Conservation (phyloP, 2,888 invertebrate species). For the Allygus modestus region DNA sequence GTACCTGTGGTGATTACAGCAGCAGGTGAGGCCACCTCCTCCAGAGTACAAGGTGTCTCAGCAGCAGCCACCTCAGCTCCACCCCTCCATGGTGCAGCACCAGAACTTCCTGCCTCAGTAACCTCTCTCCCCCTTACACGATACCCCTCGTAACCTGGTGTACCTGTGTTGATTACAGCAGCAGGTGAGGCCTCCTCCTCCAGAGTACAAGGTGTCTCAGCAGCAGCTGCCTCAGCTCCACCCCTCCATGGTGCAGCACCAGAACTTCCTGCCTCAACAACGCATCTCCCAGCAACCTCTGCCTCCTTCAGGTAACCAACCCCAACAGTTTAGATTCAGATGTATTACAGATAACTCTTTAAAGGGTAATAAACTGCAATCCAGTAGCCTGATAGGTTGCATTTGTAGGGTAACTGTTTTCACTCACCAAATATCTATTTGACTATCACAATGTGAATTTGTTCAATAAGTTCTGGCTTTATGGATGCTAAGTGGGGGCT, state of each 20-base stretch:
- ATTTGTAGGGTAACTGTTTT: too few species aligned
- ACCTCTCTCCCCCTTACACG: conserved; percentile 81
- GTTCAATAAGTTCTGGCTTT: too few species aligned
- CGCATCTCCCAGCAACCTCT: conserved; percentile 84
- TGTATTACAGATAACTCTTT: too few species aligned
- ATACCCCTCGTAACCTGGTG: too few species aligned
- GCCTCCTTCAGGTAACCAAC: conserved; percentile 80
- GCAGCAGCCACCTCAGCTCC: neutral
- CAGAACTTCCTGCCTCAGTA: conserved; percentile 74
- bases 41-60: conserved; percentile 17
- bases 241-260: conserved; percentile 73
- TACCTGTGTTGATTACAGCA: too few species aligned
- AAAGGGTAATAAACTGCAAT: too few species aligned
- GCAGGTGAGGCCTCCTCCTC: too few species aligned
- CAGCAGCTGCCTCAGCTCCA: neutral
- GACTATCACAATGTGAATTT: too few species aligned
- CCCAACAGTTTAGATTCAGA: neutral
- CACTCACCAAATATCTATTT: too few species aligned
- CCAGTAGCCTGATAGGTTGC: too few species aligned
- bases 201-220: conserved; percentile 21
- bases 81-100: conserved; percentile 72
- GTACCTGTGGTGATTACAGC: neutral
- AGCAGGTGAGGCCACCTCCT: neutral
- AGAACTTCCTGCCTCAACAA: conserved; percentile 73
- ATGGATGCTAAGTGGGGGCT: too few species aligned